Evolutionary conservation across 2,113 vertebrate genomes (phyloP).

Genomic region (Cynoglossus semilaevis): DNA sequence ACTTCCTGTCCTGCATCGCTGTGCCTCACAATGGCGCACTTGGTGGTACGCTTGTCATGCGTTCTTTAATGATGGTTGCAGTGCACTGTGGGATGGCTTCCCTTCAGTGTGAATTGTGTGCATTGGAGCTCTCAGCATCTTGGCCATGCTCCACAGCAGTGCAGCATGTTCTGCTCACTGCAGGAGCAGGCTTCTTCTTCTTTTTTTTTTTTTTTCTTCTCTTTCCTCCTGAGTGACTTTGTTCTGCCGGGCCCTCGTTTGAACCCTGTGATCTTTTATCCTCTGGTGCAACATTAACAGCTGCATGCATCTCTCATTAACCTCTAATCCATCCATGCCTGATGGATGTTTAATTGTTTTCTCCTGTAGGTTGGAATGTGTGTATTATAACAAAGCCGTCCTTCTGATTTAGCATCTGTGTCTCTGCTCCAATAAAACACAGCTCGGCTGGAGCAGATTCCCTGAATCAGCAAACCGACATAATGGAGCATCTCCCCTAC

Average conservation of each 20-base stretch:
- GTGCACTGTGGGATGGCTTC: constrained; percentile 22
- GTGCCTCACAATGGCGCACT: constrained; percentile 21
- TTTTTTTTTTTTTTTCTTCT: background rate
- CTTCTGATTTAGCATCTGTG: constrained; percentile 1
- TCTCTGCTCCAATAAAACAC: constrained; percentile 17
- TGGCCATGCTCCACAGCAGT: constrained; percentile 64
- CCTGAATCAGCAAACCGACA: constrained; percentile 39
- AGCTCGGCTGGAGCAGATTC: constrained; percentile 11
- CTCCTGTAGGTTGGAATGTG: background rate
- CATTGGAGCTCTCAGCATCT: constrained; percentile 40
- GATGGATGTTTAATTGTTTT: constrained; percentile 13
- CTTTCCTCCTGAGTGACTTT: constrained; percentile 36
- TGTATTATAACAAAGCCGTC: constrained; percentile 20
- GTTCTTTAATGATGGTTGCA: constrained; percentile 29
- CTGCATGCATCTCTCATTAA: constrained; percentile 27
- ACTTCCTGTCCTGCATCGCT: constrained; percentile 48
- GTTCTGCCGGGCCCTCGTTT: constrained; percentile 35
- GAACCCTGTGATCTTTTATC: constrained; percentile 31
- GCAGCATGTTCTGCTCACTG: constrained; percentile 60
- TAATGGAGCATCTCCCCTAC: constrained; percentile 23
- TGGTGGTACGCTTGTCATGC: constrained; percentile 4
- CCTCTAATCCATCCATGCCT: constrained; percentile 7
- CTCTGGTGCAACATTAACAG: constrained; percentile 19
- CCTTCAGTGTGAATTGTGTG: constrained; percentile 27
- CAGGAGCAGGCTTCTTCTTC: constrained; percentile 37